Evolutionary conservation across 2,888 invertebrate genomes (phyloP).

Genomic region (Chaitophorus viminalis): DNA sequence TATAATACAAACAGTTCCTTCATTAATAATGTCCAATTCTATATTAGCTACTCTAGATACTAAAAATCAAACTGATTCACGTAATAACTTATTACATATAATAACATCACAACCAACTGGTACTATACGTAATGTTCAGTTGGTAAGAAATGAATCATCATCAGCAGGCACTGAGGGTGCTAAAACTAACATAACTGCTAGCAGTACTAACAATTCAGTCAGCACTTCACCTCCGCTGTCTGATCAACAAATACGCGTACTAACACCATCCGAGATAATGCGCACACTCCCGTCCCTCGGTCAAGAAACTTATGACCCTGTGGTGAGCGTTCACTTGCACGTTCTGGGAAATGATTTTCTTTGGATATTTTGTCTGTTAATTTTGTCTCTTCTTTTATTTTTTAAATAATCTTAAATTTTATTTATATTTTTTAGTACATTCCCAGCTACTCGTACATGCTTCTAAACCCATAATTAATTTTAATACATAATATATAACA

Average conservation of each 20-base stretch:
- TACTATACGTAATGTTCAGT: slow-evolving; percentile 62
- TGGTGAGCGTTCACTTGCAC: slow-evolving; percentile 64
- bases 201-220: slow-evolving; percentile 62
- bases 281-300: slow-evolving; percentile 87
- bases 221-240: slow-evolving; percentile 65
- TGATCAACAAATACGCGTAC: slow-evolving; percentile 87
- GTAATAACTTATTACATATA: slow-evolving; percentile 63
- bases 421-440: slow-evolving; percentile 46
- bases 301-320: slow-evolving; percentile 73
- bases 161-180: slow-evolving; percentile 63
- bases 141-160: slow-evolving; percentile 63
- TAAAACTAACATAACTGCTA: slow-evolving; percentile 63
- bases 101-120: slow-evolving; percentile 62
- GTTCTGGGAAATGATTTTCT: slow-evolving; percentile 64
- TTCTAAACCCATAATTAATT: slow-evolving; percentile 38
- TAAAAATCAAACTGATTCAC: slow-evolving; percentile 59
- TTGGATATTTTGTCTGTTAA: slow-evolving; percentile 55
- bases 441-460: slow-evolving; percentile 54
- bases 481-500: slow-evolving; percentile 10
- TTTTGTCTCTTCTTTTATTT: slow-evolving; percentile 55
- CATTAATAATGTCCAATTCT: slow-evolving; percentile 65
- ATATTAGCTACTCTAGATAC: slow-evolving; percentile 63
- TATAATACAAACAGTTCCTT: slow-evolving; percentile 65
- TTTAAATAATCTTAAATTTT: slow-evolving; percentile 53
- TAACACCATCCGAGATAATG: slow-evolving; percentile 91